phyloP scores from a whole-genome alignment of 2,888 invertebrate species.

The Allolobophora icterica region DNA sequence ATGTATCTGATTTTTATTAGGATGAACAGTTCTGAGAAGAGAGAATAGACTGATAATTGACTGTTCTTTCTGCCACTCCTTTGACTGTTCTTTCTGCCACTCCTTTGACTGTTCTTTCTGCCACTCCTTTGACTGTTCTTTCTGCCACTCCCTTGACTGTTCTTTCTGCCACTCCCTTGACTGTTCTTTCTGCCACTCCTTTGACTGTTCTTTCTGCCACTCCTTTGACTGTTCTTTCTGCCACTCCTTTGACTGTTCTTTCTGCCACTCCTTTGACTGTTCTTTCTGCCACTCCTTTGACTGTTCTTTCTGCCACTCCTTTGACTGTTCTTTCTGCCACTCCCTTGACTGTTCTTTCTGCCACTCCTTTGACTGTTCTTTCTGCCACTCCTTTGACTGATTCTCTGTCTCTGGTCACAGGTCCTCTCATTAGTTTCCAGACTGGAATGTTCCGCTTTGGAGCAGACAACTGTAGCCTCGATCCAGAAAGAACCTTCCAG shows the following conservation, averaged over 20 bases:
- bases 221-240: not conserved
- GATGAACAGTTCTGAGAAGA: not conserved
- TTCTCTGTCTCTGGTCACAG: not conserved
- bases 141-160: not conserved
- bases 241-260: not conserved
- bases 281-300: not conserved
- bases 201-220: not conserved
- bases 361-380: not conserved
- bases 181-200: not conserved
- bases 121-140: not conserved
- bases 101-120: not conserved
- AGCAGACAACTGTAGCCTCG: constrained; percentile 42
- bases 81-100: not conserved
- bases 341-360: no score
- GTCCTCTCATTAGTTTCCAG: constrained; percentile 39
- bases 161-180: not conserved
- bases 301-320: not conserved
- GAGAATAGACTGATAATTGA: no score
- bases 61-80: not conserved
- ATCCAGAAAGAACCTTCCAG: constrained; percentile 44
- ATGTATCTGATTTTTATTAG: not conserved
- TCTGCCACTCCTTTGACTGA: not conserved
- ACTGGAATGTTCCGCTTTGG: constrained; percentile 41
- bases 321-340: not conserved
- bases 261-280: not conserved